Conservation (phyloP, 2,113 vertebrate species). For the Elachura formosa region DNA sequence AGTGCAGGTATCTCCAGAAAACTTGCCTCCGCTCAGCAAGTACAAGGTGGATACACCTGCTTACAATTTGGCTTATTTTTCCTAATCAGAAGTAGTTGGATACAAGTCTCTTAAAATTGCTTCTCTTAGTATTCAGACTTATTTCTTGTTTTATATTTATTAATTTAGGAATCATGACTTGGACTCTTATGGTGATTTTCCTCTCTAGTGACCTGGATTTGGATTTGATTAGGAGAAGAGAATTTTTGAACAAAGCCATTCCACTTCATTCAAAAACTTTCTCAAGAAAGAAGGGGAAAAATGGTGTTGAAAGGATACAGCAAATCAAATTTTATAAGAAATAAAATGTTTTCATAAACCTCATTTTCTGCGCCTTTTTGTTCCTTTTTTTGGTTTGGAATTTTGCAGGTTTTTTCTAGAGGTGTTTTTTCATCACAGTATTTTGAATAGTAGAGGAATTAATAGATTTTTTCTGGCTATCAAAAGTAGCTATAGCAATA, state of each 20-base stretch:
- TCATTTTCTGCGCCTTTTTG: not conserved
- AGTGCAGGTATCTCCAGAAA: not conserved
- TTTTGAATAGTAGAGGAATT: not conserved
- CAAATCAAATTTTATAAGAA: not conserved
- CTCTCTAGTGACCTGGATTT: not conserved
- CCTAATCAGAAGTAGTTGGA: not conserved
- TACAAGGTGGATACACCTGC: not conserved
- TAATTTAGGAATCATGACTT: not conserved
- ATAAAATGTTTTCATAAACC: not conserved
- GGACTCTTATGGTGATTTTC: not conserved
- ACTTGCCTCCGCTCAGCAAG: not conserved
- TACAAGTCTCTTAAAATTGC: not conserved
- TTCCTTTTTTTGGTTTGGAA: not conserved
- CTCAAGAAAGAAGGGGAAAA: not conserved
- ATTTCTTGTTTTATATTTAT: no score
- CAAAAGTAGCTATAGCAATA: not conserved
- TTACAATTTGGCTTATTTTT: not conserved
- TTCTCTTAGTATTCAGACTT: not conserved
- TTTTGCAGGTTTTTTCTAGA: not conserved
- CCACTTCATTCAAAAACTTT: not conserved
- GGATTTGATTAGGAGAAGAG: not conserved
- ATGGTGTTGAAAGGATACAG: fast-evolving
- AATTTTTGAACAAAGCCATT: not conserved
- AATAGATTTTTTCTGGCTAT: not conserved
- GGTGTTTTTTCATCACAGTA: not conserved